phyloP scores from a whole-genome alignment of 2,113 vertebrate species.

The Nasalis larvatus region DNA sequence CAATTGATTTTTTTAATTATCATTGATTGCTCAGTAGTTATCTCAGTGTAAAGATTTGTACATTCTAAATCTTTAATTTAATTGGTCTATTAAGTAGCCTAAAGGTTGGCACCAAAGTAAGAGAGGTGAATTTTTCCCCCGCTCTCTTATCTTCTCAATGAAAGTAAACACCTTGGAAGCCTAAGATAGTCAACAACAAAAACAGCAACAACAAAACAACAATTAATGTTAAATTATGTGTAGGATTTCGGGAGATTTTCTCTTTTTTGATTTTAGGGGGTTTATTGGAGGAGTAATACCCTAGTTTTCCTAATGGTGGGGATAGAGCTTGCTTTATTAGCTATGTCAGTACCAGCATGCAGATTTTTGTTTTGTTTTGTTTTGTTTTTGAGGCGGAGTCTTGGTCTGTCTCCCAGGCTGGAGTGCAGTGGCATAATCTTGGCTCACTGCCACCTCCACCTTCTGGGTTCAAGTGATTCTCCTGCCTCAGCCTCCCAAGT shows the following conservation, averaged over 20 bases:
- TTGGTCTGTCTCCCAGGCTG: too few relatives aligned
- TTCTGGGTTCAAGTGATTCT: too few relatives aligned
- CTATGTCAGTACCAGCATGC: neutral
- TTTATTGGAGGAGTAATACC: slow-evolving; percentile 32
- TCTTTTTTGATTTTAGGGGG: slow-evolving; percentile 28
- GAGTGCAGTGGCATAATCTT: too few relatives aligned
- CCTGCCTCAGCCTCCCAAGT: too few relatives aligned
- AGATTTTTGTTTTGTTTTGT: too few relatives aligned
- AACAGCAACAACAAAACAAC: neutral
- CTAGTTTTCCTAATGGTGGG: neutral
- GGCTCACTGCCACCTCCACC: too few relatives aligned
- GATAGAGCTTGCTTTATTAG: neutral
- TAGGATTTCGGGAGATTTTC: neutral
- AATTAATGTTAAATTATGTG: slow-evolving; percentile 15
- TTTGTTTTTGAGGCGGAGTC: too few relatives aligned
- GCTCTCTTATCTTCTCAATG: slow-evolving; percentile 52
- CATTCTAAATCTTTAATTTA: slow-evolving; percentile 81
- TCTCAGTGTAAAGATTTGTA: slow-evolving; percentile 83
- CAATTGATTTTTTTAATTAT: slow-evolving; percentile 88
- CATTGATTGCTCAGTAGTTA: slow-evolving; percentile 83
- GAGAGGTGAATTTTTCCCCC: slow-evolving; percentile 45
- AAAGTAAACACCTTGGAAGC: slow-evolving; percentile 46
- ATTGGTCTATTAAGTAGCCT: slow-evolving; percentile 85
- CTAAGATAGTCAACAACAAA: neutral
- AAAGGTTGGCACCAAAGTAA: slow-evolving; percentile 72